Conservation (phyloP, 2,888 invertebrate genomes). For the Lepidocyrtinus sp. region DNA sequence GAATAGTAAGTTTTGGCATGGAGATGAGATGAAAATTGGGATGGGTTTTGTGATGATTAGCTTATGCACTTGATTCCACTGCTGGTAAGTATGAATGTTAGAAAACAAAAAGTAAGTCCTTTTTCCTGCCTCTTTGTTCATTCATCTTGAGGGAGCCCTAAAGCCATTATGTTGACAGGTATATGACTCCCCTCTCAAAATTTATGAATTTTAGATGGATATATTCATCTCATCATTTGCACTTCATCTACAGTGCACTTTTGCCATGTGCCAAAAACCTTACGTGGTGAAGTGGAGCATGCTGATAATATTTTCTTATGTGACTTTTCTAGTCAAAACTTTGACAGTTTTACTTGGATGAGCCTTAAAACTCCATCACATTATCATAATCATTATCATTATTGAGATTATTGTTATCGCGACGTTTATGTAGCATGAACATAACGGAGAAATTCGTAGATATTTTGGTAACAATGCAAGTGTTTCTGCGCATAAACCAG, state of each 20-base stretch:
- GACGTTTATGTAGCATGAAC: background rate
- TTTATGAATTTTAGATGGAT: conserved; percentile 68
- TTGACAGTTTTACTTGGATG: conserved; percentile 19
- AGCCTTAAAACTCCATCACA: conserved; percentile 24
- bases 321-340: conserved; percentile 28
- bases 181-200: conserved; percentile 68
- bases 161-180: conserved; percentile 70
- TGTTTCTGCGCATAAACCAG: no score
- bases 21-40: conserved; percentile 56
- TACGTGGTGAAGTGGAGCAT: no score
- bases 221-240: conserved; percentile 60
- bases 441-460: no score
- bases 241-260: conserved; percentile 34
- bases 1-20: no score
- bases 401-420: conserved; percentile 33
- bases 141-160: conserved; percentile 69
- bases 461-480: no score
- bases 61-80: conserved; percentile 48
- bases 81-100: conserved; percentile 21
- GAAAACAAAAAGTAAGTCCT: conserved; percentile 45
- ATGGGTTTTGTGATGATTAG: conserved; percentile 51
- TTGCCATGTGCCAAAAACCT: conserved; percentile 42
- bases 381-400: conserved; percentile 43
- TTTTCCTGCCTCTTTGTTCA: conserved; percentile 50
- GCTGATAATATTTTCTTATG: no score